A percentile compares a stretch with the other conserved stretches of the same genome.
Evolutionary conservation across 2,888 invertebrate genomes (phyloP).

Genomic region (Carterocephalus palaemon): DNA sequence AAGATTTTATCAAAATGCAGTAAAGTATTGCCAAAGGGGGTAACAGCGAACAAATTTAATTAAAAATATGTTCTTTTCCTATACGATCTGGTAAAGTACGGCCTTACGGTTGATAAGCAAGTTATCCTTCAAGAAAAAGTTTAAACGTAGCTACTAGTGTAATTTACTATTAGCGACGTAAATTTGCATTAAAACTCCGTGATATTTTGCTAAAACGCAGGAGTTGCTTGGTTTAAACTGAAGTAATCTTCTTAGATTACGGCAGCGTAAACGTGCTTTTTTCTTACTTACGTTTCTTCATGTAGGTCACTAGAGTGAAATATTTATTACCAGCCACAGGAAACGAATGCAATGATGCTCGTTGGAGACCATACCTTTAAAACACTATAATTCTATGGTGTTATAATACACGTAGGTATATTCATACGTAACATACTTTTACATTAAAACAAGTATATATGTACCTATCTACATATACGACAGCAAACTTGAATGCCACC

Average conservation of each 20-base stretch:
- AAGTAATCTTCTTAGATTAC: too few species aligned
- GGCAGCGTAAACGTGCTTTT: neutral
- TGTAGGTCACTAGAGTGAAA: constrained; percentile 5
- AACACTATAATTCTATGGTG: too few species aligned
- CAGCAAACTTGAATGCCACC: too few species aligned
- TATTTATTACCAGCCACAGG: constrained; percentile 1
- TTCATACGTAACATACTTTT: too few species aligned
- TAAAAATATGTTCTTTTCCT: too few species aligned
- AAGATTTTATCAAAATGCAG: too few species aligned
- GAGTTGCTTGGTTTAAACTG: constrained; percentile 22
- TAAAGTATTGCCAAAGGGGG: too few species aligned
- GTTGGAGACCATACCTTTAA: constrained; percentile 7
- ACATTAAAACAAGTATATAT: too few species aligned
- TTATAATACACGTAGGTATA: too few species aligned
- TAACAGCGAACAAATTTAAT: too few species aligned
- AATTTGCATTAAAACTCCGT: constrained; percentile 39
- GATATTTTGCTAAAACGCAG: constrained; percentile 26
- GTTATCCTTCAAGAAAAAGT: constrained; percentile 6
- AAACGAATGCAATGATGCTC: constrained; percentile 9
- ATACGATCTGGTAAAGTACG: too few species aligned
- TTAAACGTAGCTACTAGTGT: constrained; percentile 2
- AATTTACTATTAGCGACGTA: constrained; percentile 18
- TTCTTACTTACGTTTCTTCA: constrained; percentile 1
- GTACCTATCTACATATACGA: too few species aligned
- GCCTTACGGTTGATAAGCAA: constrained; percentile 17